phyloP scores from a whole-genome alignment of 2,113 vertebrate genomes.

The Muscicapa adusta region DNA sequence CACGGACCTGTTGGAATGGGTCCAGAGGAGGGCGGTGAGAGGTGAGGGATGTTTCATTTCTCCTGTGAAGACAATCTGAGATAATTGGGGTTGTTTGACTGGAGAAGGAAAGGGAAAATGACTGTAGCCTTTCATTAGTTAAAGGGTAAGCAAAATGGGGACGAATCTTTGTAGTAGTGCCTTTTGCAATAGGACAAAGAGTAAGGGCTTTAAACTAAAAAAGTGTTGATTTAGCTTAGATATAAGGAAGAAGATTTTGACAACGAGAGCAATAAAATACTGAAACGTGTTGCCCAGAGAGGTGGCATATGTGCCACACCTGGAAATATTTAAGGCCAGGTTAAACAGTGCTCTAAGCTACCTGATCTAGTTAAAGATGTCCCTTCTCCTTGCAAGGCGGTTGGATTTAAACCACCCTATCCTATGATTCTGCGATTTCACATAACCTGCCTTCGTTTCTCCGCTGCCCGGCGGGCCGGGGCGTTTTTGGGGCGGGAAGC shows the following conservation, averaged over 20 bases:
- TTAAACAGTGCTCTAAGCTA: neutral
- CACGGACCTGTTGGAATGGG: neutral
- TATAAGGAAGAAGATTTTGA: neutral
- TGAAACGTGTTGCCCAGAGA: no score
- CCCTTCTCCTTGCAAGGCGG: neutral
- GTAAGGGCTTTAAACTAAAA: neutral
- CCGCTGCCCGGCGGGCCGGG: fast-evolving
- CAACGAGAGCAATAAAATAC: neutral
- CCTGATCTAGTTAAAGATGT: neutral
- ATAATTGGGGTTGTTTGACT: neutral
- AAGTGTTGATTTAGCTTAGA: fast-evolving
- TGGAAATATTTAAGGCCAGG: neutral
- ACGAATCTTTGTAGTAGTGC: neutral
- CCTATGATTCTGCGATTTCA: neutral
- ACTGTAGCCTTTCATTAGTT: neutral
- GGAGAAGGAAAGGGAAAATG: neutral
- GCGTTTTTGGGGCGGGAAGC: fast-evolving
- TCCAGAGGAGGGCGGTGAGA: fast-evolving
- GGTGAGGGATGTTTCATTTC: neutral
- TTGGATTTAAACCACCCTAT: no score
- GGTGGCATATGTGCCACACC: no score
- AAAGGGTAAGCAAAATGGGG: neutral
- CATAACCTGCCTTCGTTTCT: neutral
- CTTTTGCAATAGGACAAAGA: neutral
- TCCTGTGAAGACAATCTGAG: neutral